Evolutionary conservation across 2,797 vertebrate genomes (phyloP).

Genomic region (Etheostoma perlongum): DNA sequence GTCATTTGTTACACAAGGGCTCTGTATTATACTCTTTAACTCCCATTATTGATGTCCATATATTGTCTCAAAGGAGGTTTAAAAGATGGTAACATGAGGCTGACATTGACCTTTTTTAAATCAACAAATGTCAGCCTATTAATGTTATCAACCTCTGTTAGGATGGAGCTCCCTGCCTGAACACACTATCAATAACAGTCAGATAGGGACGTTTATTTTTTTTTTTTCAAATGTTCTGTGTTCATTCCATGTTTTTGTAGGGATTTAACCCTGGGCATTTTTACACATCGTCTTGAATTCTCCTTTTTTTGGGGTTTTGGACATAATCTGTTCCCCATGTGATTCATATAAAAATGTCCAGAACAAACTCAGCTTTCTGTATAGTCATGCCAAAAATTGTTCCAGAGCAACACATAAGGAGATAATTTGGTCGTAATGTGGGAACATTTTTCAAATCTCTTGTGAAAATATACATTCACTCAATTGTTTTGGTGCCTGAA

Average conservation of each 20-base stretch:
- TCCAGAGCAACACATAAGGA: too few relatives aligned
- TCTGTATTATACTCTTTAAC: conserved; percentile 2
- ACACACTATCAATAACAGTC: neutral
- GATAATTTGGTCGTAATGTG: too few relatives aligned
- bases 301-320: too few relatives aligned
- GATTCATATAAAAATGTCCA: too few relatives aligned
- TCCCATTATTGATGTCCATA: neutral
- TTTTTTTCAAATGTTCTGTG: neutral
- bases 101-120: neutral
- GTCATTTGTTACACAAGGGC: neutral
- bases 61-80: conserved; percentile 5
- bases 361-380: too few relatives aligned
- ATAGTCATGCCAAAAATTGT: too few relatives aligned
- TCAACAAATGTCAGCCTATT: conserved; percentile 1
- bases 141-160: conserved; percentile 2
- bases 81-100: neutral
- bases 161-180: neutral
- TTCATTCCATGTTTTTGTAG: neutral
- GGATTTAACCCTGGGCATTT: neutral
- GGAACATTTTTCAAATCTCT: too few relatives aligned
- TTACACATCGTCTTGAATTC: too few relatives aligned
- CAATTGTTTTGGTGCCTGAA: too few relatives aligned
- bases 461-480: too few relatives aligned
- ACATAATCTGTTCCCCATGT: too few relatives aligned
- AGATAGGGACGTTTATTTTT: neutral